A percentile compares a stretch with the other conserved stretches of the same genome.
Evolutionary conservation across 2,888 invertebrate genomes (phyloP).

Genomic region (Drosophila rubida): DNA sequence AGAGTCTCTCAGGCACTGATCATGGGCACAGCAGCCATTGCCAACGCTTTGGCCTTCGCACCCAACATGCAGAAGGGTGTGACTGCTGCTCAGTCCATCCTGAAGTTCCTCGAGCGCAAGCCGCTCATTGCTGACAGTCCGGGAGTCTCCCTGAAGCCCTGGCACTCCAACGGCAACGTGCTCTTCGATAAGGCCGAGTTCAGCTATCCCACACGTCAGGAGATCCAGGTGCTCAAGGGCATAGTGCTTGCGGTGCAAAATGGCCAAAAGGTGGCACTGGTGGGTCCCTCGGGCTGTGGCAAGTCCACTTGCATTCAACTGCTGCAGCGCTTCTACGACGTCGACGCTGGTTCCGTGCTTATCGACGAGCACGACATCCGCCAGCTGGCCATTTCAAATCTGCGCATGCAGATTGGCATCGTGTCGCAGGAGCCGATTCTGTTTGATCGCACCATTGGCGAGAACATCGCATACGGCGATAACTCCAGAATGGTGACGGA

Average conservation of each 20-base stretch:
- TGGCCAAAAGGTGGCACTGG: conserved; percentile 91
- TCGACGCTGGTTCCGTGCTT: conserved; percentile 88
- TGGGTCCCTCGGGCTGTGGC: conserved; percentile 94
- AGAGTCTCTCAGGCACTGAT: conserved; percentile 91
- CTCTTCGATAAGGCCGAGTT: conserved; percentile 89
- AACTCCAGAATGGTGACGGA: conserved; percentile 88
- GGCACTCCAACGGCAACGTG: conserved; percentile 88
- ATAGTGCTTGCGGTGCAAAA: conserved; percentile 87
- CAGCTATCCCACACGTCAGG: conserved; percentile 91
- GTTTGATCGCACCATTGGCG: conserved; percentile 94
- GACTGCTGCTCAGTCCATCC: conserved; percentile 89
- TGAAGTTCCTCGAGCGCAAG: conserved; percentile 87
- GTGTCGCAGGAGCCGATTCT: conserved; percentile 97
- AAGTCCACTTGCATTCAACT: conserved; percentile 95
- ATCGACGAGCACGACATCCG: conserved; percentile 86
- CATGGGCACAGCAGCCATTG: conserved; percentile 90
- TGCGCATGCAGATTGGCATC: conserved; percentile 93
- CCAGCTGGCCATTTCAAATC: conserved; percentile 86
- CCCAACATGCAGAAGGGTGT: conserved; percentile 93
- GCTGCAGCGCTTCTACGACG: conserved; percentile 94
- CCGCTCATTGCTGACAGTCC: conserved; percentile 87
- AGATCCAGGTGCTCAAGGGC: conserved; percentile 89
- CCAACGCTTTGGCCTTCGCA: conserved; percentile 88
- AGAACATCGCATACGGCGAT: conserved; percentile 97
- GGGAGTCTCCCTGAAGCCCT: conserved; percentile 63